A percentile compares a stretch with the other conserved stretches of the same genome.
Evolutionary conservation across 1,140 invertebrate species (phyloP).

Genomic region (Euschistus heros): DNA sequence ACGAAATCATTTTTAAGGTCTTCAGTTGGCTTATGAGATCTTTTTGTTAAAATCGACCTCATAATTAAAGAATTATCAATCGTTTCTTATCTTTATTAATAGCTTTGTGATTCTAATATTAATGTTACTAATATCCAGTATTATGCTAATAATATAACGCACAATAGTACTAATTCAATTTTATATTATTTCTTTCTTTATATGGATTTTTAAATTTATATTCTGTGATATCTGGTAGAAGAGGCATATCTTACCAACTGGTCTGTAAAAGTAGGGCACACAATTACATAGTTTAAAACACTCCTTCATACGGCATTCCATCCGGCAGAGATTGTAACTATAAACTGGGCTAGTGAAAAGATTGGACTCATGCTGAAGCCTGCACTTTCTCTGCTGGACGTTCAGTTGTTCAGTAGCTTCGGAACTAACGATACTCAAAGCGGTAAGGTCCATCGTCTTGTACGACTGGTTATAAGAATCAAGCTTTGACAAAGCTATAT

Average conservation of each 20-base stretch:
- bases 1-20: no score
- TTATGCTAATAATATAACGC: no score
- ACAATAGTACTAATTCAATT: no score
- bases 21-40: no score
- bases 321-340: conserved; percentile 51
- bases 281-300: conserved; percentile 47
- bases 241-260: not conserved
- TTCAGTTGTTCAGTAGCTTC: conserved; percentile 25
- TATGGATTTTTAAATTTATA: no score
- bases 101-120: no score
- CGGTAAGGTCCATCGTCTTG: conserved; percentile 29
- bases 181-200: no score
- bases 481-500: conserved; percentile 42
- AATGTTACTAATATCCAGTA: no score
- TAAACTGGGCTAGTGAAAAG: conserved; percentile 49
- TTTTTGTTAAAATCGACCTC: no score
- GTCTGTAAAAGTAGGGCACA: conserved; percentile 50
- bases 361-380: conserved; percentile 50
- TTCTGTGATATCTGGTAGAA: no score
- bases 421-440: conserved; percentile 15
- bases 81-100: no score
- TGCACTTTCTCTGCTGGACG: conserved; percentile 47
- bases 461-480: conserved; percentile 38
- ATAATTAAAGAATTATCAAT: no score
- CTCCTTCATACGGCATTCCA: conserved; percentile 49